Conservation (phyloP, 23 tunicate species). For the Ciona savignyi region DNA sequence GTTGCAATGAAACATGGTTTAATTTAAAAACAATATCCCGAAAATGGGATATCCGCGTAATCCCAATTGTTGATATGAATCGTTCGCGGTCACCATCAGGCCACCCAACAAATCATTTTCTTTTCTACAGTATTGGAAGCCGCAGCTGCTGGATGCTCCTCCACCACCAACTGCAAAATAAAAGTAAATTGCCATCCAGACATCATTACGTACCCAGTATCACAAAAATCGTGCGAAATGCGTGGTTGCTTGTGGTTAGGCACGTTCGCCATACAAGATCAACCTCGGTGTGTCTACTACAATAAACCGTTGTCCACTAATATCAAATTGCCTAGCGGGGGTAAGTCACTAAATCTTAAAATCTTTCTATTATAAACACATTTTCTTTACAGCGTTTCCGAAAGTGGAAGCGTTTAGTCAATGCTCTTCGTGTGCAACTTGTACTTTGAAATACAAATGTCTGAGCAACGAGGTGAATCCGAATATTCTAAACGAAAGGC, state of each 20-base stretch:
- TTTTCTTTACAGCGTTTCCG: background rate
- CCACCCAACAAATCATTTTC: too few species aligned
- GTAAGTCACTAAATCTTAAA: background rate
- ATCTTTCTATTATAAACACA: background rate
- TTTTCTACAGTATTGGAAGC: slow-evolving; percentile 8
- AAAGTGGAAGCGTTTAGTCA: slow-evolving; percentile 1
- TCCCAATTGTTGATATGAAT: too few species aligned
- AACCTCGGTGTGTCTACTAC: slow-evolving; percentile 38
- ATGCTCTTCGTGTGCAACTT: slow-evolving; percentile 20
- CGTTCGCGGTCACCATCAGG: too few species aligned
- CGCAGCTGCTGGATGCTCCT: slow-evolving; percentile 16
- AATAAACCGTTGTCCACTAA: slow-evolving; percentile 6
- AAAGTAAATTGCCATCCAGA: slow-evolving; percentile 45
- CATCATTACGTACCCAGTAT: slow-evolving; percentile 24
- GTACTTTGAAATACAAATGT: slow-evolving; percentile 28
- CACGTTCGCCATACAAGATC: background rate
- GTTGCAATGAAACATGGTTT: too few species aligned
- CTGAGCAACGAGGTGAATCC: slow-evolving; percentile 19
- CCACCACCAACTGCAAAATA: slow-evolving; percentile 22
- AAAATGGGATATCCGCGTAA: too few species aligned
- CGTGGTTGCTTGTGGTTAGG: slow-evolving; percentile 46
- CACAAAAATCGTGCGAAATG: slow-evolving; percentile 41
- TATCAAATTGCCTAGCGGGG: background rate
- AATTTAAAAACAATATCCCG: too few species aligned
- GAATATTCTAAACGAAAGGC: slow-evolving; percentile 3